Evolutionary conservation across 1,140 invertebrate genomes (phyloP).

Genomic region (Diprion similis): DNA sequence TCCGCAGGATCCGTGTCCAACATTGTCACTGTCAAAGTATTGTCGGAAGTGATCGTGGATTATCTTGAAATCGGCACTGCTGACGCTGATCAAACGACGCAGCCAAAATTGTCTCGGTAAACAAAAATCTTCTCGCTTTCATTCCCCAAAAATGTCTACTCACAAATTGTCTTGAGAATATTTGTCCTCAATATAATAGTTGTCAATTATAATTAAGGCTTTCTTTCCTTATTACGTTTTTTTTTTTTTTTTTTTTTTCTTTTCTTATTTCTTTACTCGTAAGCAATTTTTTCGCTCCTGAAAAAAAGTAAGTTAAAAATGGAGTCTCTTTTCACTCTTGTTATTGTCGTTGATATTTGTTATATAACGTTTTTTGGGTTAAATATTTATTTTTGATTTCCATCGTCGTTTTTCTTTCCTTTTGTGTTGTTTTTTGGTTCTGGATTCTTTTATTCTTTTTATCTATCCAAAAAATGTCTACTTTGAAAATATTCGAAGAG

Average conservation of each 20-base stretch:
- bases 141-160: slow-evolving; percentile 14
- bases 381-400: no score
- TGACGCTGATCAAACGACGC: slow-evolving; percentile 86
- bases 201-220: not conserved
- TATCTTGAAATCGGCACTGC: slow-evolving; percentile 87
- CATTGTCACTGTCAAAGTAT: slow-evolving; percentile 75
- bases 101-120: slow-evolving; percentile 77
- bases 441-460: not conserved
- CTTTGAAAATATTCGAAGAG: not conserved
- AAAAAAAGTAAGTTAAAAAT: slow-evolving; percentile 7
- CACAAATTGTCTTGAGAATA: not conserved
- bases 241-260: no score
- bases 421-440: no score
- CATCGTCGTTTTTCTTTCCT: no score
- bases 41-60: slow-evolving; percentile 77
- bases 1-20: slow-evolving; percentile 71
- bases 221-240: no score
- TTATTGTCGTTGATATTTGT: not conserved
- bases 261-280: no score
- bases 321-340: slow-evolving; percentile 19
- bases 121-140: slow-evolving; percentile 32
- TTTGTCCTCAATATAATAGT: not conserved
- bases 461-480: not conserved
- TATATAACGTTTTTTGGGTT: no score
- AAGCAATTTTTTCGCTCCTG: no score